Evolutionary conservation across 2,797 vertebrate genomes (phyloP).

Genomic region (Mustela erminea): DNA sequence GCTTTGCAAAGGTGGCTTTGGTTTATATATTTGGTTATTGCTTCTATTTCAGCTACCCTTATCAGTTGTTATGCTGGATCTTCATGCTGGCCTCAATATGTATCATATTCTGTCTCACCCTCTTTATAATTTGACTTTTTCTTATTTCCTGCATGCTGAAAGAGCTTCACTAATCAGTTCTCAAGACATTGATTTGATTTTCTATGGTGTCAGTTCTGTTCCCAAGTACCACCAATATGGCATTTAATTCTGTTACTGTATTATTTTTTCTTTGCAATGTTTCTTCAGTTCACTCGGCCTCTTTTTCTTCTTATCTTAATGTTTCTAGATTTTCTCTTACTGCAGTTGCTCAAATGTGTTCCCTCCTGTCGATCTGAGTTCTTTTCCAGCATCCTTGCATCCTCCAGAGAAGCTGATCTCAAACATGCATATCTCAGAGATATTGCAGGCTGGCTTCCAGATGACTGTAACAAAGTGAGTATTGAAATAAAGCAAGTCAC

Average conservation of each 20-base stretch:
- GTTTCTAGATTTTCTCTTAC: neutral
- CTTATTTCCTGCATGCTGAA: neutral
- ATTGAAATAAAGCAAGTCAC: neutral
- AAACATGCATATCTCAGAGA: neutral
- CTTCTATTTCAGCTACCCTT: neutral
- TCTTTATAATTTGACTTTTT: neutral
- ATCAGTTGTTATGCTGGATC: neutral
- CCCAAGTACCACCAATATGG: neutral
- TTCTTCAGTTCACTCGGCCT: neutral
- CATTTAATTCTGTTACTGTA: neutral
- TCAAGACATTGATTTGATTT: neutral
- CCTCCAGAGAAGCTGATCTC: neutral
- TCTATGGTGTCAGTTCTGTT: neutral
- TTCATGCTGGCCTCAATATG: neutral
- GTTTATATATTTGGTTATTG: neutral
- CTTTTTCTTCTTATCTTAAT: neutral
- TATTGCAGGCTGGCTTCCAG: neutral
- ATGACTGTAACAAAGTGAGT: neutral
- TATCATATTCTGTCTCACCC: neutral
- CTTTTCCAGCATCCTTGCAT: neutral
- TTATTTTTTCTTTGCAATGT: neutral
- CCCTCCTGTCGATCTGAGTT: neutral
- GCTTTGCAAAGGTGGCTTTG: neutral
- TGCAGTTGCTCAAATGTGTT: neutral
- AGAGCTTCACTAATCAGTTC: neutral